phyloP scores from a whole-genome alignment of 2,888 invertebrate species.

The Drosophila kokeensis region DNA sequence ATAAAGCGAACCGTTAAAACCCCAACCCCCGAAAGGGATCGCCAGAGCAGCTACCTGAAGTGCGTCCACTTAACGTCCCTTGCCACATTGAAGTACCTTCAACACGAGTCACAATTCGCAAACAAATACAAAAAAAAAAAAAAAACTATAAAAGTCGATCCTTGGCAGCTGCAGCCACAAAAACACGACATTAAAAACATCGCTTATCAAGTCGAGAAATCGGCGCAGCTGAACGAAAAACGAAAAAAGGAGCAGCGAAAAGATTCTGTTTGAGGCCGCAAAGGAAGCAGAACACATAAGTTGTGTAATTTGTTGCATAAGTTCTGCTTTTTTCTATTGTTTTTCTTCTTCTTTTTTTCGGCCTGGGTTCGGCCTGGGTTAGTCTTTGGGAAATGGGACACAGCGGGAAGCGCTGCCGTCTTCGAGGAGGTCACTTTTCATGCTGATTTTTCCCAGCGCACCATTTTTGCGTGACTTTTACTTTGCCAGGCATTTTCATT shows the following conservation, averaged over 20 bases:
- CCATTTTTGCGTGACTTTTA: slow-evolving; percentile 54
- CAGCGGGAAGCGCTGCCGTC: slow-evolving; percentile 41
- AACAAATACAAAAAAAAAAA: slow-evolving; percentile 14
- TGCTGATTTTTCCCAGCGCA: slow-evolving; percentile 48
- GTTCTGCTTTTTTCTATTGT: neutral
- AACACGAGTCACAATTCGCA: slow-evolving; percentile 73
- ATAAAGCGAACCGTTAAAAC: slow-evolving; percentile 59
- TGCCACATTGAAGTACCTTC: neutral
- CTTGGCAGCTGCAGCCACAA: slow-evolving; percentile 38
- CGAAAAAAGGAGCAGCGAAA: slow-evolving; percentile 19
- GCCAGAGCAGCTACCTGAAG: slow-evolving; percentile 54
- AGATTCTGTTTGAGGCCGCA: slow-evolving; percentile 16
- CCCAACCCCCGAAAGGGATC: slow-evolving; percentile 29
- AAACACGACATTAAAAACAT: slow-evolving; percentile 6
- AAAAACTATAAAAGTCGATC: slow-evolving; percentile 32
- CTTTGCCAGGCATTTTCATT: slow-evolving; percentile 5
- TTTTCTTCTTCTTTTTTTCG: neutral
- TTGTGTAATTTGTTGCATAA: slow-evolving; percentile 25
- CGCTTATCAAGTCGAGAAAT: slow-evolving; percentile 46
- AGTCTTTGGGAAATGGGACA: slow-evolving; percentile 8
- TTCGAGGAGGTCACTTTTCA: slow-evolving; percentile 43
- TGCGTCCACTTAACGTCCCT: slow-evolving; percentile 18
- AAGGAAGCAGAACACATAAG: slow-evolving; percentile 9
- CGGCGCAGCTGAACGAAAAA: slow-evolving; percentile 39
- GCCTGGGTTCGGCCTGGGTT: slow-evolving; percentile 20